Percentiles rank a stretch among this genome's conserved stretches.
phyloP scores from a whole-genome alignment of 1,140 invertebrate genomes.

The Chrysoperla carnea region DNA sequence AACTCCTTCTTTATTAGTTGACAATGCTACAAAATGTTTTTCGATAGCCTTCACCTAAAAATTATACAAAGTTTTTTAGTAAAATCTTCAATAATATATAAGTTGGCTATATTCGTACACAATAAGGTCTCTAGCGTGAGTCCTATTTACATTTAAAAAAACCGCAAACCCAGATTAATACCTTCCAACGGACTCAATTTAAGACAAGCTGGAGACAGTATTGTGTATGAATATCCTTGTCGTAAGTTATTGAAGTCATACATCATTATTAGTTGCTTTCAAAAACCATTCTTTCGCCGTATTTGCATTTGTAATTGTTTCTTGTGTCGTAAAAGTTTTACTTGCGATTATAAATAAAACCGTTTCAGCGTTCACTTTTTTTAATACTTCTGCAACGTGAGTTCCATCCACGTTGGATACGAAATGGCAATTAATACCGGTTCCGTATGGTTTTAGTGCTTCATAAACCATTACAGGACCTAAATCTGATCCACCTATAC shows the following conservation, averaged over 20 bases:
- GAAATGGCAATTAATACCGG: constrained; percentile 87
- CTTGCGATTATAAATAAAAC: constrained; percentile 97
- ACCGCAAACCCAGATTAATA: too few species aligned
- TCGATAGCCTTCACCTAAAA: constrained; percentile 63
- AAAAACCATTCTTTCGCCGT: constrained; percentile 96
- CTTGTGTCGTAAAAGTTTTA: constrained; percentile 98
- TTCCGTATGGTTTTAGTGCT: constrained; percentile 80
- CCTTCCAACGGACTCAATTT: too few species aligned
- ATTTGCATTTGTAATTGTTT: constrained; percentile 97
- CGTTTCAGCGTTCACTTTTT: constrained; percentile 82
- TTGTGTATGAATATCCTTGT: too few species aligned
- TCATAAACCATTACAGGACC: constrained; percentile 99
- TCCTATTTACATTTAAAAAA: too few species aligned
- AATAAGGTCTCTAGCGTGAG: too few species aligned
- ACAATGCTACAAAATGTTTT: constrained; percentile 96
- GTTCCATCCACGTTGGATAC: constrained; percentile 99
- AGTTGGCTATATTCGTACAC: too few species aligned
- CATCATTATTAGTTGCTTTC: constrained; percentile 4
- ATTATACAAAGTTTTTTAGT: constrained; percentile 6
- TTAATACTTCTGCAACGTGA: constrained; percentile 86
- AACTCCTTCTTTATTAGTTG: constrained; percentile 86
- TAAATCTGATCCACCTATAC: constrained; percentile 97
- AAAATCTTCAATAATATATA: not conserved
- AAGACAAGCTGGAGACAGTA: too few species aligned
- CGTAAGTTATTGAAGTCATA: too few species aligned